Evolutionary conservation across 92 coral and sea anemone species (phyloP).

Genomic region (Epizoanthus ramosus): DNA sequence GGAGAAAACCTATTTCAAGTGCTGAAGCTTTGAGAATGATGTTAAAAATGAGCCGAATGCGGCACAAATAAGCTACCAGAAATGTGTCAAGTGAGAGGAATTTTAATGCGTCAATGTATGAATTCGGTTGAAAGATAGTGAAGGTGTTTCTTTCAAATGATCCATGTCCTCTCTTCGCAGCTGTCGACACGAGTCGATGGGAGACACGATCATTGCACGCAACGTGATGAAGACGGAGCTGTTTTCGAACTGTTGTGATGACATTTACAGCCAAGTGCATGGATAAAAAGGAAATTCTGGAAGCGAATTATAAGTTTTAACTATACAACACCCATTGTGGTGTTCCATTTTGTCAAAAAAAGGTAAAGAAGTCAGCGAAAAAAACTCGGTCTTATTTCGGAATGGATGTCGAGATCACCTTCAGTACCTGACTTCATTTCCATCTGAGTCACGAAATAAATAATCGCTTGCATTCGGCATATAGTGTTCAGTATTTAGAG

Average conservation of each 20-base stretch:
- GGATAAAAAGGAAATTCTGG: no score
- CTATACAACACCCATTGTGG: no score
- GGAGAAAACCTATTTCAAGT: conserved; percentile 27
- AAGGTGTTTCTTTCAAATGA: conserved; percentile 12
- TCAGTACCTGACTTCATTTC: no score
- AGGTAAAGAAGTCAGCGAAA: no score
- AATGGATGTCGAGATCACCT: no score
- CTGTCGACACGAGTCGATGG: conserved; percentile 6
- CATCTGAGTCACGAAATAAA: no score
- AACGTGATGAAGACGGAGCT: conserved; percentile 8
- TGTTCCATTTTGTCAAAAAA: no score
- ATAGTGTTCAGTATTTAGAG: no score
- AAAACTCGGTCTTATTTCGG: no score
- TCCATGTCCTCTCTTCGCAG: conserved; percentile 18
- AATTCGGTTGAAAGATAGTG: conserved; percentile 34
- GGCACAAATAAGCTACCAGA: conserved; percentile 21
- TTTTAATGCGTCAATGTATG: conserved; percentile 37
- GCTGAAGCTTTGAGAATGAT: conserved; percentile 29
- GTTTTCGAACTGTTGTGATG: conserved; percentile 32
- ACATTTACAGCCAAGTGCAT: conserved; percentile 3
- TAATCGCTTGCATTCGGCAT: no score
- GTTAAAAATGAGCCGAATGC: conserved; percentile 40
- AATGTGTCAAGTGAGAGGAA: conserved; percentile 30
- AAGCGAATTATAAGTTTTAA: no score
- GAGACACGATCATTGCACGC: conserved; percentile 13